phyloP scores from a whole-genome alignment of 2,888 invertebrate genomes.

The Ethmia dodecea region DNA sequence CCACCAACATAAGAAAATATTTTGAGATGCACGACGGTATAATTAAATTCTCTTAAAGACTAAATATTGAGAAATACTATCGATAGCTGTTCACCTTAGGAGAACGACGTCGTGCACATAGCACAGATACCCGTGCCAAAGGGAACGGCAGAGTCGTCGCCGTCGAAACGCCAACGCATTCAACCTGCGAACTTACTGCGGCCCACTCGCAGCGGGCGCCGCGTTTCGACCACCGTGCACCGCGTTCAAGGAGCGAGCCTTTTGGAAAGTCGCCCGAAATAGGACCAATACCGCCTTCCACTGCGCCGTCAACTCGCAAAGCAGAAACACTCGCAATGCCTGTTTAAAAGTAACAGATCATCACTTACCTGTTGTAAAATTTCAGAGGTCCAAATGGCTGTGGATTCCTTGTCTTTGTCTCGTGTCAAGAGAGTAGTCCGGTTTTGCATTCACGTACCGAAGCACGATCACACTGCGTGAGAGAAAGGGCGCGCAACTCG shows the following conservation, averaged over 20 bases:
- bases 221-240: constrained; percentile 22
- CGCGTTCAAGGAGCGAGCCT: constrained; percentile 39
- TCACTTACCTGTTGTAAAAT: constrained; percentile 55
- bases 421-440: constrained; percentile 66
- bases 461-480: constrained; percentile 72
- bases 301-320: constrained; percentile 41
- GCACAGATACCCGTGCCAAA: constrained; percentile 28
- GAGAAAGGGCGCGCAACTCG: constrained; percentile 72
- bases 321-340: constrained; percentile 49
- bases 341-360: constrained; percentile 26
- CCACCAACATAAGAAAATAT: constrained; percentile 21
- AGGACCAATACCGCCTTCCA: constrained; percentile 25
- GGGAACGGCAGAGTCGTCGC: constrained; percentile 35
- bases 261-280: constrained; percentile 49
- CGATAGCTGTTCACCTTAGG: constrained; percentile 48
- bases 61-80: constrained; percentile 61
- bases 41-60: constrained; percentile 28
- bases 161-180: constrained; percentile 41
- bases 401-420: constrained; percentile 51
- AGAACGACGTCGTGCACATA: constrained; percentile 26
- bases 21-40: constrained; percentile 20
- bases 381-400: constrained; percentile 43
- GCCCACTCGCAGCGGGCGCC: constrained; percentile 20
- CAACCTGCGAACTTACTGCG: constrained; percentile 34
- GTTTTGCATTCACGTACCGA: constrained; percentile 73